Conservation (phyloP, 2,113 vertebrate species). For the Vanacampus margaritifer region DNA sequence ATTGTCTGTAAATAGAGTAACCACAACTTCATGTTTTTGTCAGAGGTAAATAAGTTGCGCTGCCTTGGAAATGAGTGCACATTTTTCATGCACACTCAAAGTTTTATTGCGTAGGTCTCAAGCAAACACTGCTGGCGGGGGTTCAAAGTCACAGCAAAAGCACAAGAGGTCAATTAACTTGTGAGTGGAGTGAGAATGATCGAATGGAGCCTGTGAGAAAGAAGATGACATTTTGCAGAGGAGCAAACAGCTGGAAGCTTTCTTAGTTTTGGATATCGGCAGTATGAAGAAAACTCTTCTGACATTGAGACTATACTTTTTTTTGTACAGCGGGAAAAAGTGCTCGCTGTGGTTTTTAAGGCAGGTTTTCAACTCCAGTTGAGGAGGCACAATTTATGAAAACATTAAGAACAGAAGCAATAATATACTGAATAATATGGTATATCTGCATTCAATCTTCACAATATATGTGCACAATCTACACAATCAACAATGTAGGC, state of each 20-base stretch:
- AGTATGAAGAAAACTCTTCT: neutral
- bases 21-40: neutral
- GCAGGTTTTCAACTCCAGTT: neutral
- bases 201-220: neutral
- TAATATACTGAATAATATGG: neutral
- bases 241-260: neutral
- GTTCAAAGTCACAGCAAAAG: neutral
- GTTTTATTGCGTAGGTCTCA: neutral
- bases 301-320: neutral
- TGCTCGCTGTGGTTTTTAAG: neutral
- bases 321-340: neutral
- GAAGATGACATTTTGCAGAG: neutral
- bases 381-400: neutral
- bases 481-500: neutral
- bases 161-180: constrained; percentile 5
- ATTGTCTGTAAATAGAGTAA: neutral
- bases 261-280: neutral
- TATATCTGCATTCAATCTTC: neutral
- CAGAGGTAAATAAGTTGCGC: neutral
- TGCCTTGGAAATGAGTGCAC: neutral
- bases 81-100: neutral
- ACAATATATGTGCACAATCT: neutral
- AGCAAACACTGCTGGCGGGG: neutral
- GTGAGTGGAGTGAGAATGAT: neutral
- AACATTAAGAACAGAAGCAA: neutral